Base-by-base conservation (phyloP, 2,888 invertebrate genomes). In the Cenopis cana region DNA sequence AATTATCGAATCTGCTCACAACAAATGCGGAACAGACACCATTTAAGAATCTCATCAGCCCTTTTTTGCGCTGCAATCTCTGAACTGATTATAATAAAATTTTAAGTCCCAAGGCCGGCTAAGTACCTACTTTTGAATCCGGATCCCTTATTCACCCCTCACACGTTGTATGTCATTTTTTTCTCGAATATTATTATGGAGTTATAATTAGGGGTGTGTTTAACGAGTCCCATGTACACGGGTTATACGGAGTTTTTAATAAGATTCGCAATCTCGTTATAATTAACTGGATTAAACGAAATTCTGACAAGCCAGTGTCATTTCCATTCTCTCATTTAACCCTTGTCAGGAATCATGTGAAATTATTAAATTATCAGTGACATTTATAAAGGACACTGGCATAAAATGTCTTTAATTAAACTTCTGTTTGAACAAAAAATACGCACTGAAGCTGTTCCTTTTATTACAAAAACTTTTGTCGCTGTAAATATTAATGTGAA, bases 361-460 rank as follows among this genome's bases (percentile, higher is more conserved):
- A 62, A 54, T 64, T 54, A 64, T 62, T 62, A 52, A 62, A 54
- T 52, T 62, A 36, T 36, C 33, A 29, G 38, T 54, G 64, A 64
- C 52, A 64, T 64, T 64, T 52, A 62, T 36, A 20, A 64, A 64
- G 38, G 62, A 36, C 20, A 17, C 57, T 20, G 60, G 12, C 33
- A 20, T 60, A 60, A n/a, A 11, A 14, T 12, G 17, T 46, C 24
- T 24, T n/a, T 10, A 59, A 29, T 60, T 46, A 46, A 60, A 49
- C 9, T 41, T 0, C 11, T 11, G 46, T 60, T 41, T 20, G n/a
- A 60, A 60, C 41, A 14, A 60, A 46, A 41, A 14, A 0, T 33
- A 33, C 4, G 41, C 11, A 12, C 4, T 12, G 10, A 1, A 36
- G 36, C 36, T 2, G 9, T 36, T 10, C 2, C 10, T 36, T 36